Percentiles rank a stretch among this genome's conserved stretches.
Evolutionary conservation across 2,888 invertebrate species (phyloP).

Genomic region (Cordilura impudica): DNA sequence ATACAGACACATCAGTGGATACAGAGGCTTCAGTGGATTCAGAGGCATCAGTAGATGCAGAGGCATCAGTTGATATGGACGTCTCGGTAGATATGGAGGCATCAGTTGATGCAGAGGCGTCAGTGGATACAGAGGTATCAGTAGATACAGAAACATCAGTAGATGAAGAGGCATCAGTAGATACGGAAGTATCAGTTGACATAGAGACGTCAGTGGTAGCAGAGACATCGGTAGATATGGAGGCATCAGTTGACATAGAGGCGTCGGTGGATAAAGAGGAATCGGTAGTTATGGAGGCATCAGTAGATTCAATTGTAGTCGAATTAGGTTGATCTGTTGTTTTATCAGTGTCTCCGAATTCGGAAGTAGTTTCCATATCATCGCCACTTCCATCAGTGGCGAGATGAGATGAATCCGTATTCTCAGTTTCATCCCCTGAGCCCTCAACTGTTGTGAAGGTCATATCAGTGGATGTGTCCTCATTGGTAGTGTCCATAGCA

Average conservation of each 20-base stretch:
- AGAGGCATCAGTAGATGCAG: slow-evolving; percentile 1
- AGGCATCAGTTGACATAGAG: not conserved
- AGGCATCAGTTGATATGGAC: slow-evolving; percentile 3
- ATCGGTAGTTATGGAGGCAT: slow-evolving; percentile 21
- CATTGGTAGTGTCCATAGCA: slow-evolving; percentile 67
- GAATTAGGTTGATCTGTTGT: slow-evolving; percentile 47
- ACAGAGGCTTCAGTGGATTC: slow-evolving; percentile 21
- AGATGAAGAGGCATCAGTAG: slow-evolving; percentile 27
- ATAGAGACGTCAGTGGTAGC: not conserved
- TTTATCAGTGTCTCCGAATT: not conserved
- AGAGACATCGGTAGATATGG: slow-evolving; percentile 29
- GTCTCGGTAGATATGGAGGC: slow-evolving; percentile 11
- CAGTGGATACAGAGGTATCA: slow-evolving; percentile 47
- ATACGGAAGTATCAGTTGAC: not conserved
- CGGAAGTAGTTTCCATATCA: slow-evolving; percentile 53
- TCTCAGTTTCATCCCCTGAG: slow-evolving; percentile 70
- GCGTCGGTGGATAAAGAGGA: slow-evolving; percentile 64
- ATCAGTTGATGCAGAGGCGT: slow-evolving; percentile 65
- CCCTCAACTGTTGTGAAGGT: slow-evolving; percentile 68
- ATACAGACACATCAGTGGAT: not conserved
- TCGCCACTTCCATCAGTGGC: slow-evolving; percentile 73
- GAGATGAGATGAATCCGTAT: slow-evolving; percentile 65
- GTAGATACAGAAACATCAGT: slow-evolving; percentile 35
- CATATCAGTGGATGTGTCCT: slow-evolving; percentile 69
- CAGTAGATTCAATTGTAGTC: slow-evolving; percentile 32